These are phyloP conservation scores for Octodon degus DNA, from an alignment of 2,113 vertebrate genomes.

Conservation along the genomic window DNA sequence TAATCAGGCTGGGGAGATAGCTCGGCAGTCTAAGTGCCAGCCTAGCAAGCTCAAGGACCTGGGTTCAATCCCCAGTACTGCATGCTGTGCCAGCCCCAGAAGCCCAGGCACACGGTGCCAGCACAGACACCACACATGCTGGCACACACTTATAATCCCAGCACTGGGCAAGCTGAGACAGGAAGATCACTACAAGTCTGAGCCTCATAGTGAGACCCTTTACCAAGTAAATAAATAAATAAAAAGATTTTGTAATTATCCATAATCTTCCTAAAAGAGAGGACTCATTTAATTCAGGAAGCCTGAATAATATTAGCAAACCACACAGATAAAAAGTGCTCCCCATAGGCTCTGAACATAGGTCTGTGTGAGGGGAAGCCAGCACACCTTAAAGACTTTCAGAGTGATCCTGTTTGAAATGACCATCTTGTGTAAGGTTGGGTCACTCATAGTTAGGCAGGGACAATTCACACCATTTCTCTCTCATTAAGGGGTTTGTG, in stretches of 20 bases:
- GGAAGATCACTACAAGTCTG: no score
- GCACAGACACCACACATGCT: no score
- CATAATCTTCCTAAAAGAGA: neutral
- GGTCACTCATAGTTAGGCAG: neutral
- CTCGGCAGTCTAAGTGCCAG: no score
- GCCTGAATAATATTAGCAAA: neutral
- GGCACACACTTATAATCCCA: no score
- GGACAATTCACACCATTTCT: neutral
- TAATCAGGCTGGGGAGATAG: neutral
- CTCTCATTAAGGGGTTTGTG: neutral
- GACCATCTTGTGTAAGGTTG: neutral
- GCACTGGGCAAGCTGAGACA: no score
- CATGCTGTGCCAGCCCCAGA: no score
- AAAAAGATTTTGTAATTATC: neutral
- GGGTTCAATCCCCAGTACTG: no score
- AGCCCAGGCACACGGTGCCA: no score
- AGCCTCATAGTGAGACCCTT: no score
- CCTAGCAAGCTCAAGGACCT: no score
- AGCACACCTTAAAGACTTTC: neutral
- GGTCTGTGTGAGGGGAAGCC: neutral
- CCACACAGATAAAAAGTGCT: neutral
- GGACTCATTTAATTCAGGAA: neutral
- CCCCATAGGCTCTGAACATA: neutral
- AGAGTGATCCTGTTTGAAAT: neutral
- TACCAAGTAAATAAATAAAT: no score